Base-by-base conservation (phyloP, 2,113 vertebrate species). In the Oostethus manadensis region DNA sequence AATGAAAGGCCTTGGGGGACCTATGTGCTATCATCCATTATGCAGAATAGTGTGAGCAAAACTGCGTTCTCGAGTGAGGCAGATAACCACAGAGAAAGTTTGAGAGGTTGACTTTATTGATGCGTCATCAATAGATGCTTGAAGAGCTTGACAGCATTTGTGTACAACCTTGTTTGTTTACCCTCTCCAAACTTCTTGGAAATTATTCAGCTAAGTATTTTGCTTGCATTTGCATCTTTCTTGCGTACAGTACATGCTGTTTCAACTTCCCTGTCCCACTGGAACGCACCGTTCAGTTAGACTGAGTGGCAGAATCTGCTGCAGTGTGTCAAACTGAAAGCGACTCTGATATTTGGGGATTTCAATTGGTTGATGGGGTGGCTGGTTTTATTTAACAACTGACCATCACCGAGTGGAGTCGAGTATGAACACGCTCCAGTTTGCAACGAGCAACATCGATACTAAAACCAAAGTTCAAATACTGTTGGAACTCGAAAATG, bases 41-140 rank as follows among this genome's bases (percentile, higher is more conserved):
- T 84, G 65, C 75, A 86, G 79, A 83, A 57, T 77, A 75, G 81
- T 81, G 84, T 75, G 75, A 83, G 83, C 81, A 68, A 75, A 85
- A 80, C 68, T 66, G 80, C 83, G 78, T 69, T 78, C 73, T 20
- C 35, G 58, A 79, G 71, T 38, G 68, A 66, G 56, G 51, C 44
- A 61, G 64, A 66, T 45, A 66, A 3, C 63, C 67, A 60, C 53
- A 71, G 51, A 76, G 40, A 55, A 56, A 54, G 66, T 57, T 55
- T 42, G 21, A 70, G 53, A 72, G 69, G 64, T 59, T 54, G 48
- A 63, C 58, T 3, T 16, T 71, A 62, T 66, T 53, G 68, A 76
- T 76, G 73, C 73, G 78, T 83, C 73, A 67, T 70, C 48, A n/a
- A 26, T 60, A 60, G 58, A 33, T 47, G 40, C 9, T 47, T 26